Evolutionary conservation across 2,797 vertebrate genomes (phyloP).

Genomic region (Coracias cyanogaster): DNA sequence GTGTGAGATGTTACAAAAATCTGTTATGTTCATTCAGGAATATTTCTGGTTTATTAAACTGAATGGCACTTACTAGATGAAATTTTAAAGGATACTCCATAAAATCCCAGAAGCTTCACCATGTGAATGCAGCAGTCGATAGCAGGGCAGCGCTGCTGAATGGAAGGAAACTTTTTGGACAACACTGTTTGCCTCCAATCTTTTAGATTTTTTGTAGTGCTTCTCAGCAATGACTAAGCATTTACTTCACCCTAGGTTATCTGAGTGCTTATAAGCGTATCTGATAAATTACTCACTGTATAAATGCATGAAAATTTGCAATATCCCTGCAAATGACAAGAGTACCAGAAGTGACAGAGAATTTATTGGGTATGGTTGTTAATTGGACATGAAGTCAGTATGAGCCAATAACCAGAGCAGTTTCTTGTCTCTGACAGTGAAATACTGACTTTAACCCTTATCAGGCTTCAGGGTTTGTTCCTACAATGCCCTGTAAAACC

Average conservation of each 20-base stretch:
- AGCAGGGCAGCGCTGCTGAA: background rate
- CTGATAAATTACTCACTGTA: background rate
- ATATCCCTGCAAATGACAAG: background rate
- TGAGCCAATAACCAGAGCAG: background rate
- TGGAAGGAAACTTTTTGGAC: background rate
- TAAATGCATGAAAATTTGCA: background rate
- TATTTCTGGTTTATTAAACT: background rate
- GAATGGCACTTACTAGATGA: background rate
- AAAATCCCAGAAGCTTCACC: background rate
- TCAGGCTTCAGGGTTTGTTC: background rate
- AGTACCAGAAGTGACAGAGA: background rate
- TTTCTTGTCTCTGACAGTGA: background rate
- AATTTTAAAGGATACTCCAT: background rate
- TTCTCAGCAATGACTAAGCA: background rate
- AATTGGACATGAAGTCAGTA: background rate
- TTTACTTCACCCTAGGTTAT: background rate
- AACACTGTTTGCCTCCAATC: background rate
- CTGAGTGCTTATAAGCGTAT: background rate
- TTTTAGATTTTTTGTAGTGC: background rate
- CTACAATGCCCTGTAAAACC: background rate
- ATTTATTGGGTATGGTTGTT: background rate
- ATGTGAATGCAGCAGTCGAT: background rate
- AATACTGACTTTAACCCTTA: background rate
- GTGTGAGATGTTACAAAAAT: background rate
- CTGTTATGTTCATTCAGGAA: background rate